Evolutionary conservation across 2,113 vertebrate genomes (phyloP), one percentile per base, ranked within the genome.

Genomic region (Indicator maculatus): DNA sequence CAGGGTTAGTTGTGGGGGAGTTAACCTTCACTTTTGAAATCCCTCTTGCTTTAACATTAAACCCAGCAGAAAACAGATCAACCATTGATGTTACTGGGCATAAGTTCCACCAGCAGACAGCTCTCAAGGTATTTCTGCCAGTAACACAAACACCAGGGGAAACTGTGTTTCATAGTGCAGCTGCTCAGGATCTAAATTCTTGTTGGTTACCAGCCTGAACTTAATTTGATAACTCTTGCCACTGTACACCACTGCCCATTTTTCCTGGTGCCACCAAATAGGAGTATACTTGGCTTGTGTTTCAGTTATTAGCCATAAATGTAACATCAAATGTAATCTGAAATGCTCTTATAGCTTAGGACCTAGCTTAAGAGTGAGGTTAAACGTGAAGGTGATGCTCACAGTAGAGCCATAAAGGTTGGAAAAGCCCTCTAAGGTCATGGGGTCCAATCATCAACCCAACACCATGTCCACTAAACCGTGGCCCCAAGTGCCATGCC

Each of bases 221-320:
- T 63, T 20, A 56, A 56, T 56, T 33, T 47, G 18, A 1, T 80
- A 71, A 56, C 19, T 55, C 1, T 12, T 90, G 75, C 41, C 86
- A 47, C 17, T 72, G 21, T 50, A 78, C 47, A 58, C 41, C 56
- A 44, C 41, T 44, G 41, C 44, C 38, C 0, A 2, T 8, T 53
- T 38, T 33, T 70, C 30, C 56, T 72, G 65, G 61, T 50, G 28
- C 39, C 36, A 74, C 59, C 75, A 2, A 39, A 30, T 5, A 36
- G 84, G 55, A 30, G 8, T 26, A 2, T 16, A 2, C 0, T 2
- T 76, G 84, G 18, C 15, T 74, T 41, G 19, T 16, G 0, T 53
- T 14, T 30, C 41, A 31, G 17, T 60, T 20, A 2, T 61, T 38
- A 73, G 75, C 39, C 33, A 10, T 27, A 36, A 82, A 12, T 16